A percentile compares a stretch with the other conserved stretches of the same genome.
Conservation (phyloP, 2,888 invertebrate species). For the Miltochrista miniata region DNA sequence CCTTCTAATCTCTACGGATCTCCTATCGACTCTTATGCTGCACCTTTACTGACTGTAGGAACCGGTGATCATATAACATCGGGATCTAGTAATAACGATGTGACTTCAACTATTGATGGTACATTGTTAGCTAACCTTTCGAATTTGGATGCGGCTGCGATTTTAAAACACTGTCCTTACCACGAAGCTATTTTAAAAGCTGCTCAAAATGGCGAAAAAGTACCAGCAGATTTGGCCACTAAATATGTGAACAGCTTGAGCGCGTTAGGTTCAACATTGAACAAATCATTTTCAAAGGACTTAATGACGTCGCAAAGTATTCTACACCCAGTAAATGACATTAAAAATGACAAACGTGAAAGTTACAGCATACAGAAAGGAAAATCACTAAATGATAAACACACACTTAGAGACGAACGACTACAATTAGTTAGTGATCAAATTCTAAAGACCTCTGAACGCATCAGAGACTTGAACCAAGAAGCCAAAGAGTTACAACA, state of each 20-base stretch:
- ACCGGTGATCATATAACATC: constrained; percentile 79
- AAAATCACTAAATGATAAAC: constrained; percentile 61
- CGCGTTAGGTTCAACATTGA: constrained; percentile 76
- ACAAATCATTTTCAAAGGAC: constrained; percentile 67
- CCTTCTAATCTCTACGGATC: constrained; percentile 70
- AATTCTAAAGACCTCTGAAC: constrained; percentile 70
- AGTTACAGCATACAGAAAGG: constrained; percentile 52
- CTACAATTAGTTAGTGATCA: constrained; percentile 64
- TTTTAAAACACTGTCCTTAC: constrained; percentile 78
- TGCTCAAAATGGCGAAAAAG: constrained; percentile 66
- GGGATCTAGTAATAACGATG: constrained; percentile 63
- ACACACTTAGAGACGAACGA: constrained; percentile 55
- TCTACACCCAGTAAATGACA: constrained; percentile 57
- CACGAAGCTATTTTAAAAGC: constrained; percentile 79
- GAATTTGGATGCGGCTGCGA: constrained; percentile 72
- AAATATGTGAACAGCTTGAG: constrained; percentile 81
- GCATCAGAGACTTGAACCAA: constrained; percentile 66
- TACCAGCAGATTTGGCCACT: constrained; percentile 76
- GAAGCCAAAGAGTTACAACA: constrained; percentile 71
- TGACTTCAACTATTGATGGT: constrained; percentile 73
- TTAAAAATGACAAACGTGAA: constrained; percentile 47
- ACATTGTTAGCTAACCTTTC: constrained; percentile 65
- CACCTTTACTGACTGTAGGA: constrained; percentile 74
- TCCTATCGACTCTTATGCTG: constrained; percentile 80
- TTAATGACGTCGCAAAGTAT: constrained; percentile 62